phyloP scores from a whole-genome alignment of 2,113 vertebrate species.

The Struthidea cinerea region DNA sequence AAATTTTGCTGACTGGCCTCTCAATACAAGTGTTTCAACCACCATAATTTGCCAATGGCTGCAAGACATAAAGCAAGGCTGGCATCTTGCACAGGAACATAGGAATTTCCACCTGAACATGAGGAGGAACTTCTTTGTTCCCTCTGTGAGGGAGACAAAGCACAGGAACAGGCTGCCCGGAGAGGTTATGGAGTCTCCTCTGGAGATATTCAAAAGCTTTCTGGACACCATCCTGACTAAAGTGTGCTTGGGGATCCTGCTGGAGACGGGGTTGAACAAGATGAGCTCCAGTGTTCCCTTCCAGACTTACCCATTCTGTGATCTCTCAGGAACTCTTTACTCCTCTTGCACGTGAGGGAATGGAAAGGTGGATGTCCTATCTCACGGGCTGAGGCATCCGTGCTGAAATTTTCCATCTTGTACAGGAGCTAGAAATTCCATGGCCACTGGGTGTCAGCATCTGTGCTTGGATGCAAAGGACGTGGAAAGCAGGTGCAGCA shows the following conservation, averaged over 20 bases:
- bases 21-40: neutral
- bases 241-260: neutral
- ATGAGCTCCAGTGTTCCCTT: neutral
- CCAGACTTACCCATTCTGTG: neutral
- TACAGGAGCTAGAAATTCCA: neutral
- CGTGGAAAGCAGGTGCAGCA: neutral
- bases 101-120: neutral
- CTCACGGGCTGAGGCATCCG: neutral
- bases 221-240: neutral
- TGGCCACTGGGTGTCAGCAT: slow-evolving; percentile 53
- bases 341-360: neutral
- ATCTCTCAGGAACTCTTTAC: neutral
- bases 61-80: neutral
- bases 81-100: neutral
- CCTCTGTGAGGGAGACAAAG: neutral
- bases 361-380: neutral
- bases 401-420: neutral
- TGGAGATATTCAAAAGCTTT: neutral
- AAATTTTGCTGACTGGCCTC: neutral
- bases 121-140: neutral
- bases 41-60: neutral
- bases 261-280: neutral
- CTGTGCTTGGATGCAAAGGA: neutral
- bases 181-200: neutral
- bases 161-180: neutral